A percentile compares a stretch with the other conserved stretches of the same genome.
Evolutionary conservation across 2,888 invertebrate species (phyloP).

Genomic region (Platycheirus rosarum): DNA sequence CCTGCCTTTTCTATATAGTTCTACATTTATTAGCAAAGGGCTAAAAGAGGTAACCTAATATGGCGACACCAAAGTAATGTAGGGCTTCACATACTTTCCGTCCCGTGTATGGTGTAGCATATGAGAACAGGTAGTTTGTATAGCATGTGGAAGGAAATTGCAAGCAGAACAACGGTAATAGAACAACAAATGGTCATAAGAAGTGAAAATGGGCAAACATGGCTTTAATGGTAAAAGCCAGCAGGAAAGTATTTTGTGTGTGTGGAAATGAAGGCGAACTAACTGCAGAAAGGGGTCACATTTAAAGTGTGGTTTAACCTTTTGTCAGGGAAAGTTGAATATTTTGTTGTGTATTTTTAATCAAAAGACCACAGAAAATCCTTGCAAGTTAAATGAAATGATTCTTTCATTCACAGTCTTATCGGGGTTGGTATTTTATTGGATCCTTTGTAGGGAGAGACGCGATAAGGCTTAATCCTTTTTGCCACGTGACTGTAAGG

Average conservation of each 20-base stretch:
- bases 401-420: constrained; percentile 39
- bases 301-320: constrained; percentile 74
- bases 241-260: constrained; percentile 7
- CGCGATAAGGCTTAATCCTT: constrained; percentile 11
- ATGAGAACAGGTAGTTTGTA: constrained; percentile 21
- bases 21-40: constrained; percentile 30
- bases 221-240: background rate
- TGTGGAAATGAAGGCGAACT: constrained; percentile 57
- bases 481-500: constrained; percentile 27
- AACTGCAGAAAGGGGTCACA: constrained; percentile 66
- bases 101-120: constrained; percentile 51
- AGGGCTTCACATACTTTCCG: constrained; percentile 70
- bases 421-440: constrained; percentile 3
- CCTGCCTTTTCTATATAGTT: background rate
- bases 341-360: constrained; percentile 57
- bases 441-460: constrained; percentile 12
- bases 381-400: constrained; percentile 63
- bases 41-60: constrained; percentile 72
- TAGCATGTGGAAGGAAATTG: constrained; percentile 11
- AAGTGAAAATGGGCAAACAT: constrained; percentile 6
- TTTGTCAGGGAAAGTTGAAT: constrained; percentile 40
- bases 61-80: constrained; percentile 70
- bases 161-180: constrained; percentile 30
- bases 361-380: constrained; percentile 52
- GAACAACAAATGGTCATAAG: constrained; percentile 17